These are phyloP conservation scores for Himalopsyche anomala DNA, from an alignment of 2,888 invertebrate species.

Conservation along the genomic window DNA sequence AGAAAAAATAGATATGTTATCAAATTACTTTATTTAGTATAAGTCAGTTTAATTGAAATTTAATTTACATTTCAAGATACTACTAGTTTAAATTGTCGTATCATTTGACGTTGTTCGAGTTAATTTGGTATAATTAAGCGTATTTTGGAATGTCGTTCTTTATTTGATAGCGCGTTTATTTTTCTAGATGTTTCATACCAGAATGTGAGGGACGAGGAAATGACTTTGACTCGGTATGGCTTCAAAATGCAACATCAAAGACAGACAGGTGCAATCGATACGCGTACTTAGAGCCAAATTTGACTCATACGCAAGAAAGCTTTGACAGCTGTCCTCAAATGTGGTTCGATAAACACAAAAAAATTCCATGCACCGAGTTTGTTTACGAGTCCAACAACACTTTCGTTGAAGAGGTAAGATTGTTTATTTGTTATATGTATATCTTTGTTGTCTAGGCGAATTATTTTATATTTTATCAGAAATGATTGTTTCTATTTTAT, in stretches of 20 bases:
- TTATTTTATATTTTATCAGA: too few relatives aligned
- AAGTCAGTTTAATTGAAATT: too few relatives aligned
- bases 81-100: too few relatives aligned
- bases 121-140: too few relatives aligned
- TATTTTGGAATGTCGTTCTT: neutral
- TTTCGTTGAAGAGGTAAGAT: slow-evolving; percentile 60
- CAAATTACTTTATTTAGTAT: too few relatives aligned
- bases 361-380: slow-evolving; percentile 50
- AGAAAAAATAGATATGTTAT: too few relatives aligned
- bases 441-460: too few relatives aligned
- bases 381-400: slow-evolving; percentile 53
- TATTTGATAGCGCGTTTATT: neutral
- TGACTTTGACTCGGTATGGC: slow-evolving; percentile 67
- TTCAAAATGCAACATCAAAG: slow-evolving; percentile 67
- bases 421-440: too few relatives aligned
- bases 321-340: slow-evolving; percentile 51
- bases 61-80: too few relatives aligned
- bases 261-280: slow-evolving; percentile 59
- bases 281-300: neutral
- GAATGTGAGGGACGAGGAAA: slow-evolving; percentile 70
- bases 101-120: too few relatives aligned
- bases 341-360: slow-evolving; percentile 51
- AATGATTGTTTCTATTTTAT: too few relatives aligned
- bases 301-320: slow-evolving; percentile 9
- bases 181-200: slow-evolving; percentile 72